A percentile compares a stretch with the other conserved stretches of the same genome.
phyloP scores from a whole-genome alignment of 2,113 vertebrate species.

The Callionymus lyra region DNA sequence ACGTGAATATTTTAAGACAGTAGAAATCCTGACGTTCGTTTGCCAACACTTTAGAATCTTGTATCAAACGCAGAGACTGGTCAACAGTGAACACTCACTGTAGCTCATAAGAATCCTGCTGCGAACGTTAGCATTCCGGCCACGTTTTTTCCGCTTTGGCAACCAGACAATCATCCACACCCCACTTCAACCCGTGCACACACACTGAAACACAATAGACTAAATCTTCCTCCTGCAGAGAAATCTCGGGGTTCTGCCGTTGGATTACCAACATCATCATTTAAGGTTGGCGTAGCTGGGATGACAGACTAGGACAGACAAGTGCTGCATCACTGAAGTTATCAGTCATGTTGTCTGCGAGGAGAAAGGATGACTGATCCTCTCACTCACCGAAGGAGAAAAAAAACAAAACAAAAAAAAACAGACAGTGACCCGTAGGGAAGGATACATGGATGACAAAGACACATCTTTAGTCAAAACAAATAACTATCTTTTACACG shows the following conservation, averaged over 20 bases:
- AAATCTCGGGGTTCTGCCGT: slow-evolving; percentile 32
- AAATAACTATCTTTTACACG: no score
- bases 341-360: slow-evolving; percentile 13
- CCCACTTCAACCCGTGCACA: neutral
- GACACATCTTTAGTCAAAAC: no score
- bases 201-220: slow-evolving; percentile 2
- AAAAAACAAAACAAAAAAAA: no score
- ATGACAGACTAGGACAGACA: slow-evolving; percentile 18
- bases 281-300: slow-evolving; percentile 28
- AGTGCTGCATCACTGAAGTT: slow-evolving; percentile 30
- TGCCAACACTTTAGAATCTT: no score
- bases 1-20: no score
- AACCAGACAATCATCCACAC: slow-evolving; percentile 29
- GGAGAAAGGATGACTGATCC: neutral
- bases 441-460: no score
- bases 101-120: slow-evolving; percentile 32
- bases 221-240: slow-evolving; percentile 34
- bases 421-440: no score
- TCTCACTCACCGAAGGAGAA: no score
- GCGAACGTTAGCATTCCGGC: slow-evolving; percentile 43
- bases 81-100: slow-evolving; percentile 43
- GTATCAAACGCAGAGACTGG: slow-evolving; percentile 17
- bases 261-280: slow-evolving; percentile 51
- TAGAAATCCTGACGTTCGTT: no score
- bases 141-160: slow-evolving; percentile 37